Evolutionary conservation across 2,113 vertebrate species (phyloP), one percentile per base, ranked within the genome.

Genomic region (Strix aluco): DNA sequence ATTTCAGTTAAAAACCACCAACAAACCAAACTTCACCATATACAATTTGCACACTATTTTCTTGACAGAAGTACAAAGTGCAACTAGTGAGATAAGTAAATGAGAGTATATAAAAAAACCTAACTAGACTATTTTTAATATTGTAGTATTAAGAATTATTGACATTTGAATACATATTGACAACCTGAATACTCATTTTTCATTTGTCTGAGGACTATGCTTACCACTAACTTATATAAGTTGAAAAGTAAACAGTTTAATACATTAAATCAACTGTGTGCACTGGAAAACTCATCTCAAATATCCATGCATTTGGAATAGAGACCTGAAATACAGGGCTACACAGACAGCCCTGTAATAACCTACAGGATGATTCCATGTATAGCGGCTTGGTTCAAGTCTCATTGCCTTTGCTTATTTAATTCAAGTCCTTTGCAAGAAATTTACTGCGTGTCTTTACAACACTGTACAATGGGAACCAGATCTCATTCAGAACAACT

Each of bases 221-320:
- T 93, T 77, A 88, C 54, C 62, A 69, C 19, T 72, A 80, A 90
- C 36, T 88, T 94, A 73, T 1, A 21, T 32, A 93, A 90, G 51
- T 78, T 95, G 32, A 73, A 94, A 91, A 88, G 55, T 51, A 62
- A 87, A 80, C 23, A 49, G 66, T 90, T 92, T 88, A 73, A 65
- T 73, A 86, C 15, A 61, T 73, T 51, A 77, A 70, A 92, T 92
- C 62, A 93, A 72, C 19, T 57, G 75, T 38, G 47, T 55, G 32
- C 67, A 70, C 44, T 92, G 58, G 29, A 95, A 90, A 93, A 46
- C 67, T 90, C 74, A 77, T 70, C 65, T 92, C 70, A 82, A 91
- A 81, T 30, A 91, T 52, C 66, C n/a, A 82, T 2, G 2, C 27
- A 17, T 52, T 81, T 62, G 30, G 34, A 93, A 85, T 2, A 65